Evolutionary conservation across 2,888 invertebrate species (phyloP), one percentile per base, ranked within the genome.

Genomic region (Oscheius sp.): DNA sequence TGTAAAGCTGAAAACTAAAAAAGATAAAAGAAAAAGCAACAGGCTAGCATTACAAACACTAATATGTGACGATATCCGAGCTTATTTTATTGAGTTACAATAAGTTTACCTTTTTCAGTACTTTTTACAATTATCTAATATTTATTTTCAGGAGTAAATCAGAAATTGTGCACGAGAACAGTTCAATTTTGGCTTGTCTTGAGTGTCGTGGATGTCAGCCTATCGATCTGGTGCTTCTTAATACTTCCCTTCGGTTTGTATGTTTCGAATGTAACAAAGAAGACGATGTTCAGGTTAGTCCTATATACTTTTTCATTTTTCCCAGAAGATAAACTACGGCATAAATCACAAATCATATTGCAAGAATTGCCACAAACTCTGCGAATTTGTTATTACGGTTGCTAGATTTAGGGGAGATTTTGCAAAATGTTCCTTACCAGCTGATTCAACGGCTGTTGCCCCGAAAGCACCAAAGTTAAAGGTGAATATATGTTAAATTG

Each of bases 201-300:
- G 56, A 49, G 30, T 41, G 65, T 20, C 28, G 64, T 30, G 72
- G 67, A 1, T 72, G 72, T 28, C 56, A 56, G 28, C 84, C 86
- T 0, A 82, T 86, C 75, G 88, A 88, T 71, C 68, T 87, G 1
- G 77, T 86, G 54, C 80, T 88, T 28, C 82, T 84, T 57, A 86
- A 86, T 63, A 86, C 85, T 17, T n/a, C 75, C 9, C 82, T 86
- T 54, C 73, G 80, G 8, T 73, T 86, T 14, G 81, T 82, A 22
- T 88, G 88, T 70, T 72, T 87, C n/a, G 78, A 74, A 49, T 88
- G 88, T 72, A 78, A 77, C 65, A 86, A 86, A 69, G 84, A 86
- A 62, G 69, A 72, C n/a, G 47, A 51, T 12, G 69, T 69, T 12
- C 72, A 72, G 62, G 72, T 72, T 14, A n/a, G 9, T 66, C 3